Base-by-base conservation (phyloP, 2,797 vertebrate genomes). In the Anniella stebbinsi region DNA sequence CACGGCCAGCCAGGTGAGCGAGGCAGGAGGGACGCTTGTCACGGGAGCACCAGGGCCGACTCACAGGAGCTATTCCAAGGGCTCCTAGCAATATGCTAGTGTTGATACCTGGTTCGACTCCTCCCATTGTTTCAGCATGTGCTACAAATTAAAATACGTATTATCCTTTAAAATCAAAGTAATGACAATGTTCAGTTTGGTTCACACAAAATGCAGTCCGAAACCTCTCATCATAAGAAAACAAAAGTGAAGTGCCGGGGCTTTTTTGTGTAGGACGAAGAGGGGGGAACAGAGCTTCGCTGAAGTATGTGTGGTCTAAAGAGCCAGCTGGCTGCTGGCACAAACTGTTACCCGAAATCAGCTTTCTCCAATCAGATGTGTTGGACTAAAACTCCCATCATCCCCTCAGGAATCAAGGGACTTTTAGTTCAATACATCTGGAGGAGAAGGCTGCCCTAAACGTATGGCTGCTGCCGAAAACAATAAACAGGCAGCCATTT, bases 1-100 rank as follows among this genome's bases (percentile, higher is more conserved):
- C 0, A 0, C 33, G 85, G 81, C 30, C 57, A 0, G 0, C 1
- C 15, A 12, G 60, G 45, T 51, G 51, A 51, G 51, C 51, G 10
- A 51, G 10, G 51, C 51, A 10, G 7, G 51, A 51, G 51, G 51
- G 51, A n/a, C n/a, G n/a, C n/a, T n/a, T n/a, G n/a, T n/a, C n/a
- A n/a, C n/a, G n/a, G n/a, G n/a, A n/a, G n/a, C n/a, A n/a, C 7
- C 10, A 11, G 51, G 51, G 51, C 51, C 51, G 10, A 11, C 10
- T 51, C 51, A 51, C 51, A 10, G 51, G 48, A 48, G 7, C 51
- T 51, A 8, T 5, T 51, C 51, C 1, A 9, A 66, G 12, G 36
- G 36, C 38, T 38, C 9, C 60, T 82, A 12, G 1, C 4, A 33
- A 17, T 41, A 11, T n/a, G 25, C 41, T 25, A 21, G 12, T 82